These are phyloP conservation scores for Silvanus unidentatus DNA, from an alignment of 2,888 invertebrate species.

Conservation along the genomic window DNA sequence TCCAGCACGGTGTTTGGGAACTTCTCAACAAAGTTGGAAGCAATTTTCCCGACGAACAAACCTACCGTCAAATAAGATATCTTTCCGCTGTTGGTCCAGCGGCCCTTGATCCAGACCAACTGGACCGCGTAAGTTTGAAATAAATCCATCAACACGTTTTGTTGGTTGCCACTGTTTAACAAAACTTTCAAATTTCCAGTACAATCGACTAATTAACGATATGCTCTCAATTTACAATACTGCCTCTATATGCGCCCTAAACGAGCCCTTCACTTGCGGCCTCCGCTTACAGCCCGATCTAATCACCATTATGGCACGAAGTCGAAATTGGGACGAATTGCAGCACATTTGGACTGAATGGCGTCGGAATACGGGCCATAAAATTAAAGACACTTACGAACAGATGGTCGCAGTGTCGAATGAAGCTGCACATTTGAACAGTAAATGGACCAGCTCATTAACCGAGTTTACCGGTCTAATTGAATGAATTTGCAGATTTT, in stretches of 20 bases:
- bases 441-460: conserved; percentile 50
- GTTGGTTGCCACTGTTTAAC: background rate
- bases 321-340: conserved; percentile 82
- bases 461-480: background rate
- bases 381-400: conserved; percentile 72
- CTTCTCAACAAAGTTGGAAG: conserved; percentile 64
- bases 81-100: conserved; percentile 78
- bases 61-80: conserved; percentile 67
- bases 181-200: conserved; percentile 52
- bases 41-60: conserved; percentile 55
- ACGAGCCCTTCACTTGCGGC: conserved; percentile 78
- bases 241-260: conserved; percentile 77
- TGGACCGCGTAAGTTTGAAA: conserved; percentile 62
- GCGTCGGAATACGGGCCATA: conserved; percentile 76
- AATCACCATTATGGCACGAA: conserved; percentile 69
- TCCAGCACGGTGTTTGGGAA: conserved; percentile 74
- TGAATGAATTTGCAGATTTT: conserved; percentile 59
- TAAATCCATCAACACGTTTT: conserved; percentile 1
- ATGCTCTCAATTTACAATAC: conserved; percentile 84
- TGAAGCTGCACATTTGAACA: conserved; percentile 72
- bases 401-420: conserved; percentile 75
- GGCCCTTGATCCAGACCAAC: conserved; percentile 73
- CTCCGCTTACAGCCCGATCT: conserved; percentile 75
- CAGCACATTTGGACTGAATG: conserved; percentile 87
- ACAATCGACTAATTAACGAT: conserved; percentile 80